Percentiles rank a stretch among this genome's conserved stretches.
Conservation (phyloP, 1,140 invertebrate genomes). For the Drosophila nebulosa region DNA sequence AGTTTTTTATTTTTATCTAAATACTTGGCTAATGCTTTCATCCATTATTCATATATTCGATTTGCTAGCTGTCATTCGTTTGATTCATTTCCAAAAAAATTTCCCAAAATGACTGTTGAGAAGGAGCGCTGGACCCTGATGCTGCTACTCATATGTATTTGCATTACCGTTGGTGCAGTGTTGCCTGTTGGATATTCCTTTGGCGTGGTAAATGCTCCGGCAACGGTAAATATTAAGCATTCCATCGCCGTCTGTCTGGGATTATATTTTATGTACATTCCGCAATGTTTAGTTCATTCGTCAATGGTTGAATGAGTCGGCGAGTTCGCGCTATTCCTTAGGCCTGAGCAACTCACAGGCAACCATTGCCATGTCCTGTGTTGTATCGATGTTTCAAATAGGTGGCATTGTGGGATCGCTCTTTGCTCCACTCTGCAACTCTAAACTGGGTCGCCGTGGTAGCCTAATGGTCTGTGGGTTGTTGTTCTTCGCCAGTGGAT, state of each 20-base stretch:
- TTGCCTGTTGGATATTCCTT: conserved; percentile 93
- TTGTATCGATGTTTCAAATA: conserved; percentile 90
- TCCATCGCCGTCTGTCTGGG: conserved; percentile 23
- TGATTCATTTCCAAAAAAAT: neutral
- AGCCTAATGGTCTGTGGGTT: conserved; percentile 19
- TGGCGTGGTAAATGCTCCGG: conserved; percentile 91
- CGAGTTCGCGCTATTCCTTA: conserved; percentile 83
- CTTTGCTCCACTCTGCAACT: conserved; percentile 85
- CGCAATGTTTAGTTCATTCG: conserved; percentile 84
- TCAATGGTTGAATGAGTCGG: conserved; percentile 86
- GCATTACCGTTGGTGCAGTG: conserved; percentile 82
- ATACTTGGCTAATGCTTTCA: too few species aligned
- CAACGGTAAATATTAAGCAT: conserved; percentile 82
- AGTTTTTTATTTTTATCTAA: neutral
- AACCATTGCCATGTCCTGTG: conserved; percentile 87
- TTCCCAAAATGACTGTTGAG: neutral
- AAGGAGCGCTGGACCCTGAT: conserved; percentile 18
- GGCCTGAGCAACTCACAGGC: conserved; percentile 81
- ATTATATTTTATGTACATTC: neutral
- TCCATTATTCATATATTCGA: neutral
- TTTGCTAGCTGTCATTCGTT: neutral
- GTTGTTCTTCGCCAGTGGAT: conserved; percentile 65
- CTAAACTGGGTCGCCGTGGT: conserved; percentile 84
- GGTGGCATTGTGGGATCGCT: conserved; percentile 88
- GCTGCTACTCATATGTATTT: conserved; percentile 21